phyloP scores from a whole-genome alignment of 1,140 invertebrate species.

The Daktulosphaira vitifoliae region DNA sequence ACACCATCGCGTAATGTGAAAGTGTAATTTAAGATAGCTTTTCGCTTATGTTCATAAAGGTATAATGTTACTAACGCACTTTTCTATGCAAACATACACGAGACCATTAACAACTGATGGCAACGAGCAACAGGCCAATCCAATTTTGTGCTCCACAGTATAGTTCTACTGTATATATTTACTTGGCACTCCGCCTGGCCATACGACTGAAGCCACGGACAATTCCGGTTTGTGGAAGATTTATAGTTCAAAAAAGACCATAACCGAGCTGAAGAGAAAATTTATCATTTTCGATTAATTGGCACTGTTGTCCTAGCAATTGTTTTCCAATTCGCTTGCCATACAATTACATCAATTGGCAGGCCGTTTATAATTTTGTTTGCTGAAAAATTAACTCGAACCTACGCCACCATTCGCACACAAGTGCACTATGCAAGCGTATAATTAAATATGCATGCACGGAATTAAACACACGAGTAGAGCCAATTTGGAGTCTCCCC shows the following conservation, averaged over 20 bases:
- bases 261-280: neutral
- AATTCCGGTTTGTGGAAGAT: conserved; percentile 7
- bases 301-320: neutral
- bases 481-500: no score
- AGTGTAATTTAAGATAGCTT: no score
- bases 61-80: no score
- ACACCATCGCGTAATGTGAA: no score
- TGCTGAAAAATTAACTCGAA: neutral
- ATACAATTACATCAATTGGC: conserved; percentile 17
- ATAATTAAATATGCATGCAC: no score
- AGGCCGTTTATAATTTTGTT: conserved; percentile 6
- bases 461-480: no score
- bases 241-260: conserved; percentile 12
- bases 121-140: conserved; percentile 4
- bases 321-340: conserved; percentile 11
- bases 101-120: no score
- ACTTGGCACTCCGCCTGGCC: conserved; percentile 17
- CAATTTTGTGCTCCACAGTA: neutral
- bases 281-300: conserved; percentile 22
- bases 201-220: neutral
- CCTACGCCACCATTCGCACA: no score
- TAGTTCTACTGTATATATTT: neutral
- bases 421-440: no score
- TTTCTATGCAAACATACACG: no score
- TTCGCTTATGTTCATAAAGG: no score